phyloP scores from a whole-genome alignment of 64 coral and sea anemone genomes.

The Montipora foliosa region DNA sequence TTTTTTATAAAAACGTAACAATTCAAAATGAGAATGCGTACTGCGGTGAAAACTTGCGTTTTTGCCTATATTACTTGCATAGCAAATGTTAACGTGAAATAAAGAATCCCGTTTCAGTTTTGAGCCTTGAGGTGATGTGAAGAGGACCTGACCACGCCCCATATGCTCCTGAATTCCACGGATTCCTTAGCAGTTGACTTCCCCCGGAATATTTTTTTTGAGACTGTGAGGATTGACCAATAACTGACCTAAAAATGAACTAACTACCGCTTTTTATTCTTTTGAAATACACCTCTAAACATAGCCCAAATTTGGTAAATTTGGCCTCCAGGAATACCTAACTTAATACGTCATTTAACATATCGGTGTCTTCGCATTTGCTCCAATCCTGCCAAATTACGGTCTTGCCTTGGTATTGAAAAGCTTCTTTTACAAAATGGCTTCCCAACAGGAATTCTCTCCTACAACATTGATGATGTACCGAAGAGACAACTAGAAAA shows the following conservation, averaged over 20 bases:
- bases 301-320: neutral
- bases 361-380: too few species aligned
- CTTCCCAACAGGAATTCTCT: too few species aligned
- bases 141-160: too few species aligned
- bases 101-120: neutral
- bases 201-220: neutral
- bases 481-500: too few species aligned
- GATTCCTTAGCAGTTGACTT: neutral
- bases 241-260: neutral
- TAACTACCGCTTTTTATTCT: too few species aligned
- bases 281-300: too few species aligned
- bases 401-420: too few species aligned
- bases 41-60: neutral
- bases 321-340: slow-evolving; percentile 6
- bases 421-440: too few species aligned
- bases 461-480: too few species aligned
- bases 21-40: slow-evolving; percentile 1
- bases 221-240: slow-evolving; percentile 7
- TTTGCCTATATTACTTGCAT: neutral
- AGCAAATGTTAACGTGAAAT: neutral
- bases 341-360: neutral
- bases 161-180: neutral
- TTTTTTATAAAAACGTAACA: neutral
- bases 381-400: too few species aligned
- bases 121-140: too few species aligned